phyloP scores from a whole-genome alignment of 2,888 invertebrate genomes.

The Brachylomia viminalis region DNA sequence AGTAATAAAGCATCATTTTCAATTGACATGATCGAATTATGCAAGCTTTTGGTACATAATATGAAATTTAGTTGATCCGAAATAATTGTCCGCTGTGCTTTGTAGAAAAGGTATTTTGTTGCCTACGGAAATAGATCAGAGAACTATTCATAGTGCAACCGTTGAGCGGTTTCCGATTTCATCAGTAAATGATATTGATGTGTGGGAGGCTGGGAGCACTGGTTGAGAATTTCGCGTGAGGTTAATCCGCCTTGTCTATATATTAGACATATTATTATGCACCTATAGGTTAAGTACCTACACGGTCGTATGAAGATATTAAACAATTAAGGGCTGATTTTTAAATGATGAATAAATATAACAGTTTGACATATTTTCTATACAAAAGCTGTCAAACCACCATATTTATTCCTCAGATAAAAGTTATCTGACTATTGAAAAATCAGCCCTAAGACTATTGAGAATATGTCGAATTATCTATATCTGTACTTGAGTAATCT shows the following conservation, averaged over 20 bases:
- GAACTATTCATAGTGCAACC: neutral
- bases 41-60: neutral
- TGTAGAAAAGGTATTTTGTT: neutral
- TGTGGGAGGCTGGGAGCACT: neutral
- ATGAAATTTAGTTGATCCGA: neutral
- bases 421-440: too few species aligned
- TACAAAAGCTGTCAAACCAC: too few species aligned
- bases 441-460: too few species aligned
- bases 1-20: neutral
- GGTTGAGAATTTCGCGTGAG: neutral
- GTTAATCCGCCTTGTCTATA: neutral
- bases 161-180: neutral
- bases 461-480: neutral
- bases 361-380: too few species aligned
- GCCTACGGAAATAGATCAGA: neutral
- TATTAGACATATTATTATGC: neutral
- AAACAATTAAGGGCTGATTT: neutral
- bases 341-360: too few species aligned
- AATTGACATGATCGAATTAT: neutral
- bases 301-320: slow-evolving; percentile 2
- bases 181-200: neutral
- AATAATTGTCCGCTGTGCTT: neutral
- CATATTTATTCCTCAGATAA: too few species aligned
- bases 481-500: too few species aligned
- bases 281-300: neutral